phyloP scores from a whole-genome alignment of 1,140 invertebrate genomes.

The Reticulitermes speratus region DNA sequence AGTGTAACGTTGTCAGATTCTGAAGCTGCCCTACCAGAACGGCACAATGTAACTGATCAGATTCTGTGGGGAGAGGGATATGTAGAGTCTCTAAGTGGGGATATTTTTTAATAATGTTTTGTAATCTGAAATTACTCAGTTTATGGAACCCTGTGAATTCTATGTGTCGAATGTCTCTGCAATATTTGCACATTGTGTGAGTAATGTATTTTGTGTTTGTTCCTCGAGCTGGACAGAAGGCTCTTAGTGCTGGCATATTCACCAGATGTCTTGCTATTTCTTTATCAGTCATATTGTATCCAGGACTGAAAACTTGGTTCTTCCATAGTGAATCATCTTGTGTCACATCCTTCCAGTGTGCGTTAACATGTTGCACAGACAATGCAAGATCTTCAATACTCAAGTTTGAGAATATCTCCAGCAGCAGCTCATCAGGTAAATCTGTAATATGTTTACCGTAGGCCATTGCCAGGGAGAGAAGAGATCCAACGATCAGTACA shows the following conservation, averaged over 20 bases:
- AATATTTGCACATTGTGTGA: neutral
- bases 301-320: neutral
- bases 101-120: neutral
- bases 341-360: neutral
- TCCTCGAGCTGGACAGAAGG: neutral
- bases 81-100: neutral
- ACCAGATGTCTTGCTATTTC: neutral
- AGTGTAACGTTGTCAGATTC: neutral
- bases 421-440: slow-evolving; percentile 10
- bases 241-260: neutral
- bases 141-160: neutral
- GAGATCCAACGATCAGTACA: neutral
- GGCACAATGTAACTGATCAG: neutral
- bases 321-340: slow-evolving; percentile 16
- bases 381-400: slow-evolving; percentile 12
- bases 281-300: neutral
- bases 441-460: neutral
- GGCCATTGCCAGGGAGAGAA: neutral
- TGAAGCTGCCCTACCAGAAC: neutral
- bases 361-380: neutral
- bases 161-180: neutral
- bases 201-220: neutral
- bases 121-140: neutral
- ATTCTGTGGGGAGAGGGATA: neutral
- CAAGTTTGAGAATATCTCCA: slow-evolving; percentile 18